Evolutionary conservation across 2,888 invertebrate genomes (phyloP).

Genomic region (Diaphora mendica): DNA sequence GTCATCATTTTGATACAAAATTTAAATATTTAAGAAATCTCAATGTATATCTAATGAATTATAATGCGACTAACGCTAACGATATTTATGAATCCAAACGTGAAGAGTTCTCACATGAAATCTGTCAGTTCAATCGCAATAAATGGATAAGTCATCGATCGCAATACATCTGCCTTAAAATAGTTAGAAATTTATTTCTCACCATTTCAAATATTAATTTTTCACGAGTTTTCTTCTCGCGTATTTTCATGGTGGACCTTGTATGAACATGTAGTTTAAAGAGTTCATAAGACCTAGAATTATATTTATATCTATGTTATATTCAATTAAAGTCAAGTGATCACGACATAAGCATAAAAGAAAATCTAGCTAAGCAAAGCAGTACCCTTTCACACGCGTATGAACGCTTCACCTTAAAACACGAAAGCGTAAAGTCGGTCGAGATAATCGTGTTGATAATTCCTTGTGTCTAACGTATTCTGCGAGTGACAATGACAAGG

Average conservation of each 20-base stretch:
- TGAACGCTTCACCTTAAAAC: no score
- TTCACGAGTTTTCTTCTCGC: not conserved
- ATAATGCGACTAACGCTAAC: no score
- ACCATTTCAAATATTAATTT: not conserved
- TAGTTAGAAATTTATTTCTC: not conserved
- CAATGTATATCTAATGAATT: no score
- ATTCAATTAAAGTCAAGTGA: no score
- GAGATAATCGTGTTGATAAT: not conserved
- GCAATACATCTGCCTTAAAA: not conserved
- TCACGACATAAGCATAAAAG: no score
- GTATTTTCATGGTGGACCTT: not conserved
- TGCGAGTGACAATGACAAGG: slow-evolving; percentile 3
- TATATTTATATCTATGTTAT: no score
- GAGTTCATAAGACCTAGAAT: no score
- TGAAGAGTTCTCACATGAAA: not conserved
- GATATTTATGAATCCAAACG: not conserved
- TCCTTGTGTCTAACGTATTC: slow-evolving; percentile 1
- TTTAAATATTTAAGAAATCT: no score
- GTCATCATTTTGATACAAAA: no score
- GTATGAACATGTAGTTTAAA: not conserved
- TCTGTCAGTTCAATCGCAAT: not conserved
- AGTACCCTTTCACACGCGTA: no score
- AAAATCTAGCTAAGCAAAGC: no score
- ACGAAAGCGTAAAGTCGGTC: not conserved
- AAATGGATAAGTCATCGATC: not conserved